A percentile compares a stretch with the other conserved stretches of the same genome.
Evolutionary conservation across 92 coral and sea anemone species (phyloP).

Genomic region (Parazoanthus atlanticus): DNA sequence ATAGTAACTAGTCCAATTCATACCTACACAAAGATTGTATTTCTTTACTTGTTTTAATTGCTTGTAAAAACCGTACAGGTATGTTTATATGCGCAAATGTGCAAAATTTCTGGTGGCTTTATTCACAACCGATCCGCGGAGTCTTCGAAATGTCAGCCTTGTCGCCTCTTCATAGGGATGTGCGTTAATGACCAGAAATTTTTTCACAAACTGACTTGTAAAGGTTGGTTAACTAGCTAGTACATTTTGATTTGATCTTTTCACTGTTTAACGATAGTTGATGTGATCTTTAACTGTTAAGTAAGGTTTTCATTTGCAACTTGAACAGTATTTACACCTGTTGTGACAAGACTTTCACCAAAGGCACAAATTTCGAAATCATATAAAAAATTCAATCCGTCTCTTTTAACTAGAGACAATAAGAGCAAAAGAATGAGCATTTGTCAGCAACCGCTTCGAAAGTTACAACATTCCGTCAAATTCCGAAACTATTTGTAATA

Average conservation of each 20-base stretch:
- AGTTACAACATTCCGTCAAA: too few species aligned
- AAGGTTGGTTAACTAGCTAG: background rate
- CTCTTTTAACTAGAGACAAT: background rate
- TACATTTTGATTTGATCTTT: background rate
- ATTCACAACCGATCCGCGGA: background rate
- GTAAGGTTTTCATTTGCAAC: background rate
- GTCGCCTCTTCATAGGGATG: background rate
- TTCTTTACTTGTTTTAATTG: too few species aligned
- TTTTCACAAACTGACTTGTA: background rate
- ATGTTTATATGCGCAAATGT: background rate
- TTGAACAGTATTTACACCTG: background rate
- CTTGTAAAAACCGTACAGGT: background rate
- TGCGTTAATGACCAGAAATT: background rate
- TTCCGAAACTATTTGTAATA: too few species aligned
- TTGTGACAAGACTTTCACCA: background rate
- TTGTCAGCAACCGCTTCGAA: background rate
- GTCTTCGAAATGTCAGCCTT: background rate
- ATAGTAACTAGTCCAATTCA: background rate
- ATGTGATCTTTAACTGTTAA: too few species aligned
- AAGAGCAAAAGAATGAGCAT: background rate
- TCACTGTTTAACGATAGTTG: too few species aligned
- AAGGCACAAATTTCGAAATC: background rate
- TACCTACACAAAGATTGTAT: background rate
- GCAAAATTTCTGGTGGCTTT: background rate
- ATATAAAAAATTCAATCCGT: background rate